Evolutionary conservation across 1,140 invertebrate genomes (phyloP).

Genomic region (Ptiloglossa arizonensis): DNA sequence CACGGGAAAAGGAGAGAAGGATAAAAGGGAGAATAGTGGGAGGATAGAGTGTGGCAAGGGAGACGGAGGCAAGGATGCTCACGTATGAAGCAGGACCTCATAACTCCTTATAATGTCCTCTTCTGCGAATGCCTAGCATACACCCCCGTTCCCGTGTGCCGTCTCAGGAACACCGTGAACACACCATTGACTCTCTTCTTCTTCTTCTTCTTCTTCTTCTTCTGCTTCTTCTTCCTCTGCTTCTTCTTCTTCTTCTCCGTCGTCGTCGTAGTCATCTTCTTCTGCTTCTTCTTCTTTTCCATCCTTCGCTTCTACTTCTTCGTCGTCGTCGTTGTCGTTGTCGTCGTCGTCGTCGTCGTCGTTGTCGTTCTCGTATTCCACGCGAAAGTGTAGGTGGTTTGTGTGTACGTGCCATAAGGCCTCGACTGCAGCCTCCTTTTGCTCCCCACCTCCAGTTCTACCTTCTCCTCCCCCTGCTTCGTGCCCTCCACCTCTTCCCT

Average conservation of each 20-base stretch:
- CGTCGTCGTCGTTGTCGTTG: too few relatives aligned
- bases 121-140: constrained; percentile 81
- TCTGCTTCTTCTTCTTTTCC: too few relatives aligned
- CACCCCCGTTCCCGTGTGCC: constrained; percentile 78
- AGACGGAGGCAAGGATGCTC: constrained; percentile 75
- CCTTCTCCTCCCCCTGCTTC: neutral
- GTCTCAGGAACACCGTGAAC: constrained; percentile 74
- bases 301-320: neutral
- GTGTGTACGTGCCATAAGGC: constrained; percentile 65
- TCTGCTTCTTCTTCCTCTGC: constrained; percentile 4
- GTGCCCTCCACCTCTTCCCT: constrained; percentile 57
- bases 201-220: constrained; percentile 10
- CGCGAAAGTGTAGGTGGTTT: constrained; percentile 64
- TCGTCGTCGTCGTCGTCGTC: constrained; percentile 32
- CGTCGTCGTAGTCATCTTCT: too few relatives aligned
- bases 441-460: neutral
- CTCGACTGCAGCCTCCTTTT: constrained; percentile 41
- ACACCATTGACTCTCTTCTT: constrained; percentile 66
- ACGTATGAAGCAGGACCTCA: constrained; percentile 81
- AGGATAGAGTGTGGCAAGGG: constrained; percentile 53
- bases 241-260: constrained; percentile 20
- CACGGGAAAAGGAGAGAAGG: constrained; percentile 51
- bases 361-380: constrained; percentile 48
- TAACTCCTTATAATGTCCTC: constrained; percentile 82
- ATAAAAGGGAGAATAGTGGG: constrained; percentile 60